Evolutionary conservation across 1,140 invertebrate genomes (phyloP).

Genomic region (Zaprionus gabonicus): DNA sequence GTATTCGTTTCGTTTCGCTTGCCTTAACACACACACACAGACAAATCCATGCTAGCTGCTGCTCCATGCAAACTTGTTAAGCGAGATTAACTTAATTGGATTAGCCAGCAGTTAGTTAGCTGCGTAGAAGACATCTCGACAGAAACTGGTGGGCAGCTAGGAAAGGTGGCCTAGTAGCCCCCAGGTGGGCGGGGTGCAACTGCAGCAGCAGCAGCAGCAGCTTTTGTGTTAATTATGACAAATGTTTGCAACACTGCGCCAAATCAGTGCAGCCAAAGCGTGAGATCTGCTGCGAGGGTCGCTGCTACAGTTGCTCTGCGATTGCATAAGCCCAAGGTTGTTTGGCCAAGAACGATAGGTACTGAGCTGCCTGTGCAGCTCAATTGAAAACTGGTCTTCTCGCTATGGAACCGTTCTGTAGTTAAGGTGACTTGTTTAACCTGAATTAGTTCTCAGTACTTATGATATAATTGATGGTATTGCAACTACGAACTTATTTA

Average conservation of each 20-base stretch:
- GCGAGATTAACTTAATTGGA: slow-evolving; percentile 53
- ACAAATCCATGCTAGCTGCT: slow-evolving; percentile 13
- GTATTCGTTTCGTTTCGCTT: slow-evolving; percentile 17
- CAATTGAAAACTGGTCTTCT: slow-evolving; percentile 4
- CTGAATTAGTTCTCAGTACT: not conserved
- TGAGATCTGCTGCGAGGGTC: slow-evolving; percentile 19
- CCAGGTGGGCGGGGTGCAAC: slow-evolving; percentile 24
- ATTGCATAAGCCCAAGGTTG: slow-evolving; percentile 9
- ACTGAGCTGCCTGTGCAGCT: not conserved
- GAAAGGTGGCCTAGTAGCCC: not conserved
- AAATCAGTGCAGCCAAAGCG: slow-evolving; percentile 11
- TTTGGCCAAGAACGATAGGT: not conserved
- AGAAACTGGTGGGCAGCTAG: not conserved
- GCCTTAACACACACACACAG: slow-evolving; percentile 9
- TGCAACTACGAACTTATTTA: not conserved
- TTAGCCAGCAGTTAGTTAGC: slow-evolving; percentile 39
- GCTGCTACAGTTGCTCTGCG: not conserved
- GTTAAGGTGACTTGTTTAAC: slow-evolving; percentile 4
- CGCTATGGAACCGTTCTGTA: slow-evolving; percentile 1
- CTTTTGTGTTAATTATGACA: slow-evolving; percentile 47
- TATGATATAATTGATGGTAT: slow-evolving; percentile 6
- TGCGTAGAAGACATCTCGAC: slow-evolving; percentile 34
- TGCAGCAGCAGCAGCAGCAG: slow-evolving; percentile 9
- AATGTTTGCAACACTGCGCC: slow-evolving; percentile 34
- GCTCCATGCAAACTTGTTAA: slow-evolving; percentile 44